Percentiles rank a stretch among this genome's conserved stretches.
Evolutionary conservation across 2,797 vertebrate genomes (phyloP).

Genomic region (Helicolenus hilgendorfi): DNA sequence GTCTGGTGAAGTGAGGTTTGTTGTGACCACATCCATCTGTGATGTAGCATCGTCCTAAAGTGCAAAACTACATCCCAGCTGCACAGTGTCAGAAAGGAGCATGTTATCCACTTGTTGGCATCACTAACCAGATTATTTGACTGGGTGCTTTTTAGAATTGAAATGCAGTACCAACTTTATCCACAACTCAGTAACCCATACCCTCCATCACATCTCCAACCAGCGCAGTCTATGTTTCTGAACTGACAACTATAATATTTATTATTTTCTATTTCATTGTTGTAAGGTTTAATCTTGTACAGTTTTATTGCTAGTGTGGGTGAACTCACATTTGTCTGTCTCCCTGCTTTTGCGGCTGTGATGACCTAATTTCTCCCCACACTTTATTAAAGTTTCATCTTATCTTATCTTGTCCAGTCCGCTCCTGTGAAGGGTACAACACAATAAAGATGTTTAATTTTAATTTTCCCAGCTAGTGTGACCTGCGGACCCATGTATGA

Average conservation of each 20-base stretch:
- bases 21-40: neutral
- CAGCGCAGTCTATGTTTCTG: neutral
- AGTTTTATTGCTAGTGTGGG: slow-evolving; percentile 30
- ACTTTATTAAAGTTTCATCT: slow-evolving; percentile 73
- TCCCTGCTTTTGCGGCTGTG: slow-evolving; percentile 22
- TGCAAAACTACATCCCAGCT: neutral
- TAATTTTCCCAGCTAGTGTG: slow-evolving; percentile 52
- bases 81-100: neutral
- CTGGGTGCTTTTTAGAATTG: neutral
- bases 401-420: slow-evolving; percentile 63
- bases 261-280: neutral
- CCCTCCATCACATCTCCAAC: neutral
- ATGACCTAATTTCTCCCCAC: slow-evolving; percentile 61
- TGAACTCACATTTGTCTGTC: slow-evolving; percentile 7
- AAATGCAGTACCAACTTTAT: neutral
- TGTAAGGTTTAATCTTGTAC: slow-evolving; percentile 8
- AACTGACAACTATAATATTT: neutral
- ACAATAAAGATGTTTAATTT: slow-evolving; percentile 74
- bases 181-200: neutral
- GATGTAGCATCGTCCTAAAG: too few relatives aligned
- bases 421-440: slow-evolving; percentile 42
- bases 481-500: slow-evolving; percentile 58
- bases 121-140: neutral
- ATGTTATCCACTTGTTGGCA: neutral
- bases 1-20: neutral